Evolutionary conservation across 2,888 invertebrate species (phyloP), one percentile per base, ranked within the genome.

Genomic region (Dryomyza anilis): DNA sequence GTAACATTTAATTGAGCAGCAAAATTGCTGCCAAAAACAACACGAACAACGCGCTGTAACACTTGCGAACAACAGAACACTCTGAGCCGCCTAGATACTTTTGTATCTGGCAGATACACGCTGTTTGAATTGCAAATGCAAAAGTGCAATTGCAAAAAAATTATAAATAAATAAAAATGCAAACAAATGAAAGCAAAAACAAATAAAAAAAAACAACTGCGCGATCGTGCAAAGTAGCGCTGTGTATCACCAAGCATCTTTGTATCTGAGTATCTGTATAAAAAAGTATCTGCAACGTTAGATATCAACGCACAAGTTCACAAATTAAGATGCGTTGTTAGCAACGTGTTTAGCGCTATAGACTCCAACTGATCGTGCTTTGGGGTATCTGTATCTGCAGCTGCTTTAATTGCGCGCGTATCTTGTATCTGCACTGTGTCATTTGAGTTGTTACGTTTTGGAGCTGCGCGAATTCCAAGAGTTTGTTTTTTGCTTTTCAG

Each of bases 291-390:
- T 55, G 36, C 55, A 14, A 6, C 23, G 12, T n/a, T n/a, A n/a
- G 14, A 56, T 14, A 56, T 19, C 58, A 29, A 29, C 46, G 58
- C 39, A 30, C 58, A 58, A 46, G 45, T 58, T 58, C 58, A 58
- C 43, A 25, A 46, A 58, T 46, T 58, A 30, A 45, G 58, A 58
- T 45, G 58, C 58, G 46, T 58, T 46, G 27, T 45, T 45, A 45
- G 19, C 45, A 58, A 58, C 29, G 58, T 46, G 58, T 46, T 29
- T 46, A 58, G 58, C 45, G n/a, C n/a, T n/a, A n/a, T n/a, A n/a
- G n/a, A n/a, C n/a, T n/a, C n/a, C n/a, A n/a, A n/a, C n/a, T n/a
- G n/a, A n/a, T n/a, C n/a, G n/a, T n/a, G n/a, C n/a, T 58, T 58
- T 45, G 29, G 16, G 21, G 45, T 46, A 10, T 57, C 43, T 57